Base-by-base conservation (phyloP, 2,888 invertebrate genomes). In the Salpingus planirostris region DNA sequence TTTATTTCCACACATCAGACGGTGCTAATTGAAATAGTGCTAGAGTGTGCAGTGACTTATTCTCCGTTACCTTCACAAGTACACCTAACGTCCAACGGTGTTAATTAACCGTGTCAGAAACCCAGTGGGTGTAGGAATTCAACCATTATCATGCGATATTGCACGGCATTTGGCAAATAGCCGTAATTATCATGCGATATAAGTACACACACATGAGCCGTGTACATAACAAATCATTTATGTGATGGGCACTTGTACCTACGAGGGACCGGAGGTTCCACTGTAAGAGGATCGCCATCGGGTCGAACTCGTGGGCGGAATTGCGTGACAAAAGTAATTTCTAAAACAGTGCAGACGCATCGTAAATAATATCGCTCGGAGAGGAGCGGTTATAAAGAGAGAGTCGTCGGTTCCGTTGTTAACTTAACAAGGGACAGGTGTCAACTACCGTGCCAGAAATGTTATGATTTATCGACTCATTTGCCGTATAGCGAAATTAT, bases 131-230 rank as follows among this genome's bases (percentile, higher is more conserved):
- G 50, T 48, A 43, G 46, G 50, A 50, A 50, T 52, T 41, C 43
- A 41, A 39, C 36, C 43, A 47, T 49, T 51, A 52, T 50, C 45
- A 46, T 47, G 47, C 42, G 44, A 49, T 52, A 46, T 44, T 47
- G 49, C 49, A 49, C 40, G 42, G 43, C 48, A 46, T 47, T 44
- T 49, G 46, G 53, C 50, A 50, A 52, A 51, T 51, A 42, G 43
- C 44, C 36, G 48, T 47, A 50, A 52, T 52, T 52, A 52, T 46
- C 49, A 43, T 47, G 50, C 46, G 44, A 50, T 49, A 50, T 47
- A 36, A 42, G 43, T 44, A 29, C 37, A 33, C 34, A 44, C 44
- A 42, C 45, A 48, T 46, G 47, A n/a, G 36, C 33, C 33, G 39
- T 42, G 41, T 38, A 45, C 46, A 48, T 48, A n/a, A n/a, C n/a